A percentile compares a stretch with the other conserved stretches of the same genome.
Conservation (phyloP, 2,888 invertebrate genomes). For the Leucophora obtusa region DNA sequence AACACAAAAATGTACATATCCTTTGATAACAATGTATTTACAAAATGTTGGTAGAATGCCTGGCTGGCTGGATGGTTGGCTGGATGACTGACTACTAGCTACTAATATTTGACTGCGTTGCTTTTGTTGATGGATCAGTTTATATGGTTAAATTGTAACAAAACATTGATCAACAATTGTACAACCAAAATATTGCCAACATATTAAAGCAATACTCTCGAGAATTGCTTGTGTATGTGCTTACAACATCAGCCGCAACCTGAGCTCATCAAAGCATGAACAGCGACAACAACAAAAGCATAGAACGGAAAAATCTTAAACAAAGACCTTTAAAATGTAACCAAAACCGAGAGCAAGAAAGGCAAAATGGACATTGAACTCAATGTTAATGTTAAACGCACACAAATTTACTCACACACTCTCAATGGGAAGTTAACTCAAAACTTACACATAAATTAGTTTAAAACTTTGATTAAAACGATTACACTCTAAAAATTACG, state of each 20-base stretch:
- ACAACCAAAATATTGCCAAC: slow-evolving; percentile 48
- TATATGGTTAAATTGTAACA: slow-evolving; percentile 13
- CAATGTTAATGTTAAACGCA: slow-evolving; percentile 35
- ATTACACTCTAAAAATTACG: no score
- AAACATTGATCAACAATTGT: slow-evolving; percentile 58
- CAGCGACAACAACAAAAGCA: slow-evolving; percentile 9
- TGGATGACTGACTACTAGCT: slow-evolving; percentile 17
- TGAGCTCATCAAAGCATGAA: slow-evolving; percentile 46
- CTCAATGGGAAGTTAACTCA: background rate
- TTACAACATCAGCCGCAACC: slow-evolving; percentile 36
- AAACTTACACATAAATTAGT: no score
- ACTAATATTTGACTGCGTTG: slow-evolving; percentile 16
- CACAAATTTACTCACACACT: background rate
- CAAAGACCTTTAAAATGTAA: slow-evolving; percentile 35
- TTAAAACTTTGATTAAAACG: no score
- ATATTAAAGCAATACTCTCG: slow-evolving; percentile 51
- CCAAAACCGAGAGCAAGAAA: slow-evolving; percentile 1
- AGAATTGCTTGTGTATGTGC: slow-evolving; percentile 26
- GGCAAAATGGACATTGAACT: slow-evolving; percentile 45
- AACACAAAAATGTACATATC: slow-evolving; percentile 12
- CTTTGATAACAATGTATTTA: slow-evolving; percentile 12
- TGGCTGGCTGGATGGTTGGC: slow-evolving; percentile 2
- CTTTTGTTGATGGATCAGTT: slow-evolving; percentile 34
- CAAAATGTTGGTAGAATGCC: background rate
- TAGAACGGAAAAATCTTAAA: slow-evolving; percentile 31